Evolutionary conservation across 2,888 invertebrate species (phyloP).

Genomic region (Meliscaeva auricollis): DNA sequence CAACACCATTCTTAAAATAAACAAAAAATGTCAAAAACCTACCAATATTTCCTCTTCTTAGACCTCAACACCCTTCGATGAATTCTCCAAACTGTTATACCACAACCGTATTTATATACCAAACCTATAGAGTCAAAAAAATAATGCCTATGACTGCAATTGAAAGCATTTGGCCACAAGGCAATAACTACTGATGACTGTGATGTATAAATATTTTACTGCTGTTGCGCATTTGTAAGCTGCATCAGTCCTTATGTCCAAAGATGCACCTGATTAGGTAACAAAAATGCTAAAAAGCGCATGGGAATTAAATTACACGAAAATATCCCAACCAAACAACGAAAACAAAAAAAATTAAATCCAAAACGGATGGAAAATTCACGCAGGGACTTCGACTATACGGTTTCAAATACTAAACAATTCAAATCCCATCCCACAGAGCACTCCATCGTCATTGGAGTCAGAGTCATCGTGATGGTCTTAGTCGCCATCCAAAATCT

Average conservation of each 20-base stretch:
- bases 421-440: conserved; percentile 60
- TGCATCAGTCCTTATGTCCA: conserved; percentile 58
- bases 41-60: too few species aligned
- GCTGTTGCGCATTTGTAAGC: conserved; percentile 58
- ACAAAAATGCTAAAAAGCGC: conserved; percentile 50
- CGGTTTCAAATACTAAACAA: conserved; percentile 44
- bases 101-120: neutral
- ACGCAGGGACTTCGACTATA: conserved; percentile 30
- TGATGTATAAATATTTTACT: conserved; percentile 2
- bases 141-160: conserved; percentile 25
- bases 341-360: conserved; percentile 12
- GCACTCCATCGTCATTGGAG: neutral
- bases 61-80: neutral
- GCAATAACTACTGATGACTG: conserved; percentile 2
- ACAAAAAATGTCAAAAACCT: too few species aligned
- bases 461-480: neutral
- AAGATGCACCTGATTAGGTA: conserved; percentile 74
- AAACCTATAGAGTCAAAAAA: neutral
- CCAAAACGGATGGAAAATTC: conserved; percentile 52
- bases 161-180: conserved; percentile 54
- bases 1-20: too few species aligned
- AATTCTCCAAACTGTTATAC: too few species aligned
- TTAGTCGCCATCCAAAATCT: neutral
- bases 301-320: conserved; percentile 66
- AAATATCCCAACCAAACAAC: conserved; percentile 1